These are phyloP conservation scores for Armadillidium nasatum DNA, from an alignment of 1,140 invertebrate species.

Conservation along the genomic window DNA sequence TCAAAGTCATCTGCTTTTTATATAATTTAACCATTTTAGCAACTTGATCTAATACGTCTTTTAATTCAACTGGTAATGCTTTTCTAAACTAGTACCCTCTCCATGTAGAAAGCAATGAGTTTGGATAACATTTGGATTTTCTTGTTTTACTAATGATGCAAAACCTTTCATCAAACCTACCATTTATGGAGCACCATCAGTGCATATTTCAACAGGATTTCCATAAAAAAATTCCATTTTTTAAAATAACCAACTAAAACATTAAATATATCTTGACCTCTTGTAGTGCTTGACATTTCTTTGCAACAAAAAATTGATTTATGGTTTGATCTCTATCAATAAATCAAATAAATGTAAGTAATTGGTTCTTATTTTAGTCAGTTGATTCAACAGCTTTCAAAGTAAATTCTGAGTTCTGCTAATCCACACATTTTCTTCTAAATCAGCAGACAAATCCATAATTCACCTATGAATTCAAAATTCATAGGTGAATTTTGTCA, in stretches of 20 bases:
- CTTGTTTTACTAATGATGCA: constrained; percentile 5
- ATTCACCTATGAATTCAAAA: constrained; percentile 28
- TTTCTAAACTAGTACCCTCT: constrained; percentile 23
- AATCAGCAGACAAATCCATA: constrained; percentile 24
- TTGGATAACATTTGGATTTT: not conserved
- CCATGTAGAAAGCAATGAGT: constrained; percentile 29
- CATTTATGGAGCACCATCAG: too few relatives aligned
- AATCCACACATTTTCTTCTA: constrained; percentile 24
- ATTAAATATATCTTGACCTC: too few relatives aligned
- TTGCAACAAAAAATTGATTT: too few relatives aligned
- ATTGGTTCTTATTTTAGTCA: too few relatives aligned
- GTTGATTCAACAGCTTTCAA: too few relatives aligned
- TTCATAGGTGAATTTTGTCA: not conserved
- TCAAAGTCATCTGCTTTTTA: constrained; percentile 24
- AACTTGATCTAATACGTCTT: constrained; percentile 24
- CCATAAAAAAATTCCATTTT: too few relatives aligned
- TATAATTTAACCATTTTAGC: constrained; percentile 23
- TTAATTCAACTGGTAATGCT: constrained; percentile 16
- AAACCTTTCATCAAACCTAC: too few relatives aligned
- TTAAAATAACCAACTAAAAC: too few relatives aligned
- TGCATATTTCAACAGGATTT: too few relatives aligned
- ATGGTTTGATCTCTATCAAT: too few relatives aligned
- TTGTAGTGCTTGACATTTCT: too few relatives aligned
- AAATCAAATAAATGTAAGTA: too few relatives aligned
- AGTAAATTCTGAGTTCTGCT: constrained; percentile 21